A percentile compares a stretch with the other conserved stretches of the same genome.
These are phyloP conservation scores for Malthinus flaveolus DNA, from an alignment of 2,888 invertebrate genomes.

Conservation along the genomic window DNA sequence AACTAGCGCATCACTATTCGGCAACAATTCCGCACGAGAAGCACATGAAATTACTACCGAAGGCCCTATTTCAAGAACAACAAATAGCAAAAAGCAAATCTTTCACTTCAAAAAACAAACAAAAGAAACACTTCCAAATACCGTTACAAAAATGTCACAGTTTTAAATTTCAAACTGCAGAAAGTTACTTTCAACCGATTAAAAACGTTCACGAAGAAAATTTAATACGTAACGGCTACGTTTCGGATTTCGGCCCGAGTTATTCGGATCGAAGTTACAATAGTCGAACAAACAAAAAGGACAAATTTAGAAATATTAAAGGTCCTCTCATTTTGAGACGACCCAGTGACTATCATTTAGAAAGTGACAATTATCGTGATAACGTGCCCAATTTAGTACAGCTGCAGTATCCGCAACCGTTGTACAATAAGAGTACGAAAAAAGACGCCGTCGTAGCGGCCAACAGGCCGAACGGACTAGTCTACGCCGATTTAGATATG, in stretches of 20 bases:
- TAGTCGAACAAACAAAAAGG: slow-evolving; percentile 34
- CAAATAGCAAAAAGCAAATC: slow-evolving; percentile 51
- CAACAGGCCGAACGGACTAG: slow-evolving; percentile 51
- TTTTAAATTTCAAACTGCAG: slow-evolving; percentile 58
- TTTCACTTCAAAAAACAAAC: slow-evolving; percentile 50
- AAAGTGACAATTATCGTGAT: slow-evolving; percentile 48
- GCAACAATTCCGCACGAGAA: slow-evolving; percentile 62
- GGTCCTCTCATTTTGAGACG: slow-evolving; percentile 50
- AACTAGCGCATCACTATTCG: slow-evolving; percentile 51
- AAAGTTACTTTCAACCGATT: slow-evolving; percentile 67
- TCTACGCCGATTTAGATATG: slow-evolving; percentile 57
- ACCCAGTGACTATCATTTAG: slow-evolving; percentile 47
- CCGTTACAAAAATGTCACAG: slow-evolving; percentile 68
- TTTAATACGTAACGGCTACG: slow-evolving; percentile 53
- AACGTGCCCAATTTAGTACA: slow-evolving; percentile 51
- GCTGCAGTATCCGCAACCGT: slow-evolving; percentile 54
- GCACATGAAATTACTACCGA: slow-evolving; percentile 55
- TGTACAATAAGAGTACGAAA: slow-evolving; percentile 39
- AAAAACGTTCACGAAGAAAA: slow-evolving; percentile 62
- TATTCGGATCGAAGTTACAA: slow-evolving; percentile 43
- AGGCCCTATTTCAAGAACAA: slow-evolving; percentile 52
- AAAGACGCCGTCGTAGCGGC: slow-evolving; percentile 9
- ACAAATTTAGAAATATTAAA: slow-evolving; percentile 47
- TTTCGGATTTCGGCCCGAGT: slow-evolving; percentile 47
- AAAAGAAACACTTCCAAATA: slow-evolving; percentile 67